Evolutionary conservation across 2,113 vertebrate genomes (phyloP).

Genomic region (Lasiurus cinereus): DNA sequence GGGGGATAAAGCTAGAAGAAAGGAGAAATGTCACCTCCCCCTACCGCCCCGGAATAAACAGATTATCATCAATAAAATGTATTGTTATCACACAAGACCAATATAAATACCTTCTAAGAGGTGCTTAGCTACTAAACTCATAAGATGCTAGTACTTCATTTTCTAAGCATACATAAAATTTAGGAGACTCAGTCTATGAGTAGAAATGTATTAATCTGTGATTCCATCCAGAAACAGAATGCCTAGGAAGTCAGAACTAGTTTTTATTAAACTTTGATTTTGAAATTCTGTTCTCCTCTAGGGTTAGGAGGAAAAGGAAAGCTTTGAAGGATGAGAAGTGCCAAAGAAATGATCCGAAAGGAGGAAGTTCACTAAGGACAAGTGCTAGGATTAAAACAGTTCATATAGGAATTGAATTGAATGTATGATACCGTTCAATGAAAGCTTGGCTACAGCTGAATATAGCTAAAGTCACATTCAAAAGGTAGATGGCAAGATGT

Average conservation of each 20-base stretch:
- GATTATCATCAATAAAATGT: background rate
- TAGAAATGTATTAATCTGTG: background rate
- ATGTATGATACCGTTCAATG: background rate
- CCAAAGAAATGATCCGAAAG: constrained; percentile 2
- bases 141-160: background rate
- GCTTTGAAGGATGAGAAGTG: background rate
- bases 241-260: background rate
- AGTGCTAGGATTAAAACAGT: background rate
- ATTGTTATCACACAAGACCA: background rate
- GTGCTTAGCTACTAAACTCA: background rate
- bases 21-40: background rate
- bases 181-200: background rate
- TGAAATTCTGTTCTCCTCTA: background rate
- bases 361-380: background rate
- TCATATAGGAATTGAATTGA: background rate
- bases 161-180: background rate
- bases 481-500: background rate
- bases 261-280: constrained; percentile 42
- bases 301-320: background rate
- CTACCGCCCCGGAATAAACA: background rate
- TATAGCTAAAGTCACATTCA: background rate
- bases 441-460: background rate
- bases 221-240: background rate
- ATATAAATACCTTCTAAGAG: background rate
- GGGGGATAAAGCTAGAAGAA: background rate